A percentile compares a stretch with the other conserved stretches of the same genome.
Evolutionary conservation across 64 coral and sea anemone genomes (phyloP).

Genomic region (Montipora sp.): DNA sequence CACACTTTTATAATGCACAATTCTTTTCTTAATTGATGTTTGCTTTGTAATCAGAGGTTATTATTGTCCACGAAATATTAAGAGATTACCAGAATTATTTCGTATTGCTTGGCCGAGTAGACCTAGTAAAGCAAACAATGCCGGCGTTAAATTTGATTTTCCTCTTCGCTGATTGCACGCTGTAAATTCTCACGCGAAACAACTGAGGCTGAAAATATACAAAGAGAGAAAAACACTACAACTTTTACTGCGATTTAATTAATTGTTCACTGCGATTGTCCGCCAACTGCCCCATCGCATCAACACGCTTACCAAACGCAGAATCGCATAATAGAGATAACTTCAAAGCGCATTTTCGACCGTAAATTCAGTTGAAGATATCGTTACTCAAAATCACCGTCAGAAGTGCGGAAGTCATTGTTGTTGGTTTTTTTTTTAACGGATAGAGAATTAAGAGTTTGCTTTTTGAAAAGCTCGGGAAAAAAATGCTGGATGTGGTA

Average conservation of each 20-base stretch:
- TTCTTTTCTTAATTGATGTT: conserved; percentile 25
- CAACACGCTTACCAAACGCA: conserved; percentile 21
- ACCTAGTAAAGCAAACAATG: conserved; percentile 23
- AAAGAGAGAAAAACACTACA: conserved; percentile 24
- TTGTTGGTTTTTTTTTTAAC: no score
- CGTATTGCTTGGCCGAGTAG: conserved; percentile 6
- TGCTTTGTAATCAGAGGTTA: conserved; percentile 50
- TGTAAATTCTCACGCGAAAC: conserved; percentile 54
- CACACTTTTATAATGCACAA: conserved; percentile 12
- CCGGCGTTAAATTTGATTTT: conserved; percentile 54
- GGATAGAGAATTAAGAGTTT: no score
- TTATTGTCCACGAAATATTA: conserved; percentile 32
- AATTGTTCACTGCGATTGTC: conserved; percentile 3
- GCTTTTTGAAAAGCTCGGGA: no score
- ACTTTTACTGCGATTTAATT: neutral
- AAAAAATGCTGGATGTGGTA: neutral
- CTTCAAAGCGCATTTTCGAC: neutral
- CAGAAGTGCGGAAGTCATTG: no score
- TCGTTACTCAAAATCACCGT: no score
- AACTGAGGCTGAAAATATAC: neutral
- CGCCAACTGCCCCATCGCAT: neutral
- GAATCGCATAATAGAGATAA: neutral
- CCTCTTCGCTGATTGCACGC: conserved; percentile 40
- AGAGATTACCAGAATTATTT: conserved; percentile 40
- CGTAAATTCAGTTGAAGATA: neutral